phyloP scores from a whole-genome alignment of 2,797 vertebrate genomes.

The Epinephelus malabaricus region DNA sequence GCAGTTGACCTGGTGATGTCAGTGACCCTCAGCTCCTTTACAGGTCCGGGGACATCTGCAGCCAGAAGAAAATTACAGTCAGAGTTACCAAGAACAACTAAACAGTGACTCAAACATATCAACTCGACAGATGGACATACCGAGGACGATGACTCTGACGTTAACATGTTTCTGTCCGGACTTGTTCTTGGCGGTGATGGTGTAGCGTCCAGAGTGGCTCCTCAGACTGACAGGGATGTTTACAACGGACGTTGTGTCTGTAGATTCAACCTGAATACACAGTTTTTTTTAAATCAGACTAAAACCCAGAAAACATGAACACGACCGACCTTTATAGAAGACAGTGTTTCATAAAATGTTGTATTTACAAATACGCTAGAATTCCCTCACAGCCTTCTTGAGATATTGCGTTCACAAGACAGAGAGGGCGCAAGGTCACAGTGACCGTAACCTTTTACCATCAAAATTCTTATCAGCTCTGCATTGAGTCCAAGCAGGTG shows the following conservation, averaged over 20 bases:
- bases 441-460: too few species aligned
- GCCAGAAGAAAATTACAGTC: not conserved
- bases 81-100: not conserved
- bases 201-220: slow-evolving; percentile 95
- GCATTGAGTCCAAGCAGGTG: too few species aligned
- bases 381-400: too few species aligned
- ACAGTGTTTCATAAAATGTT: not conserved
- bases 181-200: slow-evolving; percentile 98
- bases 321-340: not conserved
- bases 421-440: too few species aligned
- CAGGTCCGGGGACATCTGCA: slow-evolving; percentile 89
- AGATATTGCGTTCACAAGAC: too few species aligned
- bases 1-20: slow-evolving; percentile 94
- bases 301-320: not conserved
- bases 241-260: slow-evolving; percentile 91
- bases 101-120: not conserved
- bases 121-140: slow-evolving; percentile 79
- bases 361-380: too few species aligned
- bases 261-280: slow-evolving; percentile 89
- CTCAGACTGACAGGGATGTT: slow-evolving; percentile 91
- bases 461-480: too few species aligned
- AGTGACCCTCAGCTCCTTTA: slow-evolving; percentile 95
- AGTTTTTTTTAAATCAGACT: not conserved
- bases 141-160: slow-evolving; percentile 94
- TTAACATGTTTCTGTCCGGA: slow-evolving; percentile 96